Base-by-base conservation (phyloP, 2,113 vertebrate genomes). In the Corydoras maculifer region DNA sequence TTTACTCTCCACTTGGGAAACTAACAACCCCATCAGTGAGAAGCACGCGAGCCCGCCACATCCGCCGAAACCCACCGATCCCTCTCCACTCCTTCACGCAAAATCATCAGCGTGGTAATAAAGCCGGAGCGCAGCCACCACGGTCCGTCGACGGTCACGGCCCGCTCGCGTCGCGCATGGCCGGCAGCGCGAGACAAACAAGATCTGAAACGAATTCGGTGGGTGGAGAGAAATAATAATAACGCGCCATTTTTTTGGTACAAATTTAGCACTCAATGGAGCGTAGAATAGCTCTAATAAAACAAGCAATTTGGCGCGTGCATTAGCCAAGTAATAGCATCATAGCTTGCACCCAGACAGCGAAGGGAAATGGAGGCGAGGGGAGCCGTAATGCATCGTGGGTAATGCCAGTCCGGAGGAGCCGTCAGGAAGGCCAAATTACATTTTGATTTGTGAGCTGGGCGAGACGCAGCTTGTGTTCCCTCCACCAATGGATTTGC, bases 391-490 rank as follows among this genome's bases (percentile, higher is more conserved):
- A 93, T 88, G 77, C 81, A 82, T 76, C 81, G 84, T 86, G 90
- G 83, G 87, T 76, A 89, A 88, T 85, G 87, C 92, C 88, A 90
- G 83, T 82, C 82, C 81, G 82, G 81, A 86, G 89, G 88, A 90
- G 92, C 82, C 84, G 86, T 90, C 90, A 90, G 84, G 86, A 82
- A 83, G 89, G 83, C 80, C 82, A 91, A 92, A 94, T 93, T 88
- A 93, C 89, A 91, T 93, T 93, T 91, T 93, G 92, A 95, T 93
- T 93, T 94, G 91, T 92, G 88, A 87, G 82, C 79, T 86, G 82
- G 85, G 80, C 75, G 83, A 70, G 68, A 86, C 75, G 85, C 89
- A 89, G 89, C 83, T 88, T 83, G 85, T 76, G 87, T 85, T 88
- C 87, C 81, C 88, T 81, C 89, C 88, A 86, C 91, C 58, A 25